A percentile compares a stretch with the other conserved stretches of the same genome.
Evolutionary conservation across 2,113 vertebrate species (phyloP).

Genomic region (Asarcornis scutulata): DNA sequence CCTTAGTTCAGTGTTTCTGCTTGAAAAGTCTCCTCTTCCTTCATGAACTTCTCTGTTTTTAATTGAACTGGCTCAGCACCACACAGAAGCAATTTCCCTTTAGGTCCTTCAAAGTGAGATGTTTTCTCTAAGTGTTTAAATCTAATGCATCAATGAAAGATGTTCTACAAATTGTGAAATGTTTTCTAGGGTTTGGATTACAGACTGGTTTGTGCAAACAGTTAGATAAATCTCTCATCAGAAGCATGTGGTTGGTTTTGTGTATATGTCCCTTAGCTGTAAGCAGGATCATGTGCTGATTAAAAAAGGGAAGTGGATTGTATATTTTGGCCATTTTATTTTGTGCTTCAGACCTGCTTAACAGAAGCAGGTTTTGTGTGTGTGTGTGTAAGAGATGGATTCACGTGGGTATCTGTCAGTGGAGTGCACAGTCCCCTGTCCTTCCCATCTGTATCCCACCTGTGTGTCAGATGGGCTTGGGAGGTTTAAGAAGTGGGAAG

Average conservation of each 20-base stretch:
- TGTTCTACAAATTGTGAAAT: background rate
- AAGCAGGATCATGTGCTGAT: background rate
- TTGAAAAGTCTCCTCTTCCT: background rate
- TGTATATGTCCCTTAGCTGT: background rate
- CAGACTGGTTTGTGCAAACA: background rate
- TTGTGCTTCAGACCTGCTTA: background rate
- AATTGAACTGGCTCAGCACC: background rate
- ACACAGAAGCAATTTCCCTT: background rate
- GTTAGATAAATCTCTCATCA: background rate
- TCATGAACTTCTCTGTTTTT: background rate
- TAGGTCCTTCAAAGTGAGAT: background rate
- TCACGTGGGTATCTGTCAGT: background rate
- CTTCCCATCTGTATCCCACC: background rate
- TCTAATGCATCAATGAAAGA: background rate
- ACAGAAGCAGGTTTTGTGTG: background rate
- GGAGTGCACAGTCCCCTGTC: background rate
- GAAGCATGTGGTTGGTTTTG: accelerated
- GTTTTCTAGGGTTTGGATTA: background rate
- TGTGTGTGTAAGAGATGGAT: background rate
- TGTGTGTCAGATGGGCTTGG: background rate
- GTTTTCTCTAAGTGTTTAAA: background rate
- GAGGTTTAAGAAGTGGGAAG: background rate
- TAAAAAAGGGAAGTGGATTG: background rate
- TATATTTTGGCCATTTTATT: background rate
- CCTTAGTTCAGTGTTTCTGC: background rate